Evolutionary conservation across 2,797 vertebrate species (phyloP), one percentile per base, ranked within the genome.

Genomic region (Thaleichthys pacificus): DNA sequence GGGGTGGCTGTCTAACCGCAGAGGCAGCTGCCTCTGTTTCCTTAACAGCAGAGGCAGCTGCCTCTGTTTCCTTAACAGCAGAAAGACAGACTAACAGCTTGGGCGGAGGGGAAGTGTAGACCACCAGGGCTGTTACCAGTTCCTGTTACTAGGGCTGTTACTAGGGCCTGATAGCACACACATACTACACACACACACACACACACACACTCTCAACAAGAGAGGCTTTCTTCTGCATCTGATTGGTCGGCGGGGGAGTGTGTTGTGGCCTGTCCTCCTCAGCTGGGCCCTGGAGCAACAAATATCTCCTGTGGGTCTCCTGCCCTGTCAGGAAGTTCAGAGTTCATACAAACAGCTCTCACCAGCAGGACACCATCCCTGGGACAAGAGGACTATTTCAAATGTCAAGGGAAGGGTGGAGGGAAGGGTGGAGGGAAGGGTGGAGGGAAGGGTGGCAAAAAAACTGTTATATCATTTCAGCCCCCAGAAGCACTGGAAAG

Each of bases 51-150:
- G 22, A 57, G 22, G 69, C 82, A 85, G 84, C 86, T 78, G 80
- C 82, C 78, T 84, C 85, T 84, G 80, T 80, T 88, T 89, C 74
- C 84, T 61, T 35, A 35, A 87, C 89, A 84, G 78, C 84, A 75
- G 22, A 54, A 19, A 70, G 71, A 70, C 76, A 79, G 77, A 74
- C 61, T 60, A 70, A 76, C 69, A 77, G 80, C 78, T 77, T 56
- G 28, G 71, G 70, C 81, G 85, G 83, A 89, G 88, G 82, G 79
- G 78, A 73, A 68, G 57, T 14, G 5, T 35, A 68, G 77, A 58
- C 8, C 77, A 77, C 72, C 76, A 42, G 70, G 57, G 75, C 5
- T 35, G 26, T 71, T 79, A 7, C 24, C 67, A 19, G 70, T 82
- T 84, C 72, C 72, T 74, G 80, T 74, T 82, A 63, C 85, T 87